Base-by-base conservation (phyloP, 2,113 vertebrate genomes). In the Murina feae region DNA sequence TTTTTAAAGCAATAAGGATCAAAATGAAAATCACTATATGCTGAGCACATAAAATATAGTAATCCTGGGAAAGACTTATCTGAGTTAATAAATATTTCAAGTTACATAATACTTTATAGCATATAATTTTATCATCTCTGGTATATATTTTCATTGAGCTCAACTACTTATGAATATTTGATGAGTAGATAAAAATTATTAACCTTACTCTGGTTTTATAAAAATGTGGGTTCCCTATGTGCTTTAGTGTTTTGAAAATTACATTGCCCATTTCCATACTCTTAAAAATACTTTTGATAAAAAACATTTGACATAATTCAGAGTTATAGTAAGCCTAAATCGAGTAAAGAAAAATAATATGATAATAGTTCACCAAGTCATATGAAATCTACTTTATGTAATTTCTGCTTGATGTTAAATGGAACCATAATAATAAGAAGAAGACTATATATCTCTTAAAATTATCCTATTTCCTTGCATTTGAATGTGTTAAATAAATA, bases 41-140 rank as follows among this genome's bases (percentile, higher is more conserved):
- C 25, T 81, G 28, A 91, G 21, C 5, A 68, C 30, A 80, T 76
- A 5, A 90, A 89, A 81, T 28, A 37, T 0, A 42, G 1, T 66
- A 84, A 90, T 47, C 1, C n/a, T 74, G 11, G n/a, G 3, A 9
- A 79, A 30, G 2, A 44, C 5, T 63, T 18, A 42, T 53, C 5
- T 39, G 39, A 74, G 32, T 42, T 83, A 90, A 90, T 74, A 83
- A 69, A 53, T 35, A 90, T n/a, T 78, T 63, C 1, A 47, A 84
- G n/a, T 21, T 69, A 75, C 4, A 42, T 85, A 60, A 72, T 23
- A 81, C 37, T 90, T 95, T 69, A 47, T 10, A 58, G 9, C 4
- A 55, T 49, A 5, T 35, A 53, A 4, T 35, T 92, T 80, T 49
- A 42, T 79, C 65, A 81, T 90, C 1, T 90, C n/a, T 14, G 17